phyloP scores from a whole-genome alignment of 2,113 vertebrate species.

The Entelurus aequoreus region DNA sequence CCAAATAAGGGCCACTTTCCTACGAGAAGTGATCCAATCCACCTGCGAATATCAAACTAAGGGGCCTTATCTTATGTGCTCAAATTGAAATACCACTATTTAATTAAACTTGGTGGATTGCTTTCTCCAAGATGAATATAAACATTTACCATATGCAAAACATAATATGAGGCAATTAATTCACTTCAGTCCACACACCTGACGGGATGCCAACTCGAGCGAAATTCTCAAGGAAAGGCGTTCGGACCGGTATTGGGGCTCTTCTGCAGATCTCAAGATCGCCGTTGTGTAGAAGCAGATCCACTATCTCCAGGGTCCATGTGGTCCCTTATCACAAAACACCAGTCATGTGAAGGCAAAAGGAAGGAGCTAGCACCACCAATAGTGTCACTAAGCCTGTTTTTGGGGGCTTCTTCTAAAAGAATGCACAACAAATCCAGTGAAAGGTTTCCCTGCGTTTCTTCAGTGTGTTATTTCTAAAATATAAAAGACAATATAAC shows the following conservation, averaged over 20 bases:
- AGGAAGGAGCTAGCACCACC: not conserved
- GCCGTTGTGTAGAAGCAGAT: constrained; percentile 69
- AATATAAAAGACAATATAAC: no score
- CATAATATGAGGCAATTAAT: no score
- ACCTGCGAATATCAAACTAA: no score
- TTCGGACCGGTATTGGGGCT: constrained; percentile 62
- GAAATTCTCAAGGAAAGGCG: constrained; percentile 70
- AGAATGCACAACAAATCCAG: constrained; percentile 18
- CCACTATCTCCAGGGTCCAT: constrained; percentile 80
- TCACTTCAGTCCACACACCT: constrained; percentile 39
- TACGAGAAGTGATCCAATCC: no score
- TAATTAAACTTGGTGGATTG: no score
- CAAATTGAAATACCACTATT: no score
- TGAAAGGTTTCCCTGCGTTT: constrained; percentile 10
- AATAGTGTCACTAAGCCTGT: constrained; percentile 47
- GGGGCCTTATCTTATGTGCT: no score
- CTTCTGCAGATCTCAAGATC: constrained; percentile 65
- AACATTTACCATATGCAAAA: no score
- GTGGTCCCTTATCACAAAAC: constrained; percentile 69
- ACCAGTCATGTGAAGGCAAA: not conserved
- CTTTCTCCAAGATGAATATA: no score
- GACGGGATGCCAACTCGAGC: constrained; percentile 64
- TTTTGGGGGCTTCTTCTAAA: constrained; percentile 61
- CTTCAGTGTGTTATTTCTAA: no score
- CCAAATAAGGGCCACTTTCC: no score